phyloP scores from a whole-genome alignment of 2,113 vertebrate genomes.

The Athene cunicularia region DNA sequence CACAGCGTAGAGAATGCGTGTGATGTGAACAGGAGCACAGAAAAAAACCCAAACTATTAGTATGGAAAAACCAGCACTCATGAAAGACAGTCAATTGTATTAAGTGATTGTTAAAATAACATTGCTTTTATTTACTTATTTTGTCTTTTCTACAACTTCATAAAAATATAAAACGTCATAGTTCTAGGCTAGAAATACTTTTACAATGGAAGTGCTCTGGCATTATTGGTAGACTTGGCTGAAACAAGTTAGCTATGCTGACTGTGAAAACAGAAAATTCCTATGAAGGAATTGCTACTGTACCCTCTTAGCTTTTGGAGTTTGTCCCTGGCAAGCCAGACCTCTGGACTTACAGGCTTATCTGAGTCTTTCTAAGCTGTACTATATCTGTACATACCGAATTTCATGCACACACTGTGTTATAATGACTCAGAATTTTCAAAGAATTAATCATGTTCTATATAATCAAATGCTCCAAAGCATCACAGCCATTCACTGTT shows the following conservation, averaged over 20 bases:
- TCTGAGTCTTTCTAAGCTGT: not conserved
- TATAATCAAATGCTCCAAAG: not conserved
- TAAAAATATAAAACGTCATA: not conserved
- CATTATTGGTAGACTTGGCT: not conserved
- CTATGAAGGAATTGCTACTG: not conserved
- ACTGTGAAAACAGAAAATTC: not conserved
- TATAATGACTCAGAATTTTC: not conserved
- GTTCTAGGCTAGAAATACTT: not conserved
- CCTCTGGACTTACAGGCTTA: not conserved
- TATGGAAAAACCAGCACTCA: not conserved
- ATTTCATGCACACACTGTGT: not conserved
- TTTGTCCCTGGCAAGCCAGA: not conserved
- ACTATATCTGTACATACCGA: rapidly evolving
- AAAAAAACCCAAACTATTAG: not conserved
- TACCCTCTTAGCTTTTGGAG: not conserved
- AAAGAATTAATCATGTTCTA: not conserved
- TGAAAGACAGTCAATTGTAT: not conserved
- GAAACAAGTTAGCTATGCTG: not conserved
- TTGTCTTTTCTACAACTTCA: not conserved
- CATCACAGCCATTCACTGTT: not conserved
- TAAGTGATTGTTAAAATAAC: not conserved
- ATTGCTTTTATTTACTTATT: not conserved
- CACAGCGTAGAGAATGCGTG: not conserved
- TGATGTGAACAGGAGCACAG: not conserved
- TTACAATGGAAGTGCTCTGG: not conserved